Percentiles rank a stretch among this genome's conserved stretches.
phyloP scores from a whole-genome alignment of 2,888 invertebrate genomes.

The Drosophila quasianomalipes region DNA sequence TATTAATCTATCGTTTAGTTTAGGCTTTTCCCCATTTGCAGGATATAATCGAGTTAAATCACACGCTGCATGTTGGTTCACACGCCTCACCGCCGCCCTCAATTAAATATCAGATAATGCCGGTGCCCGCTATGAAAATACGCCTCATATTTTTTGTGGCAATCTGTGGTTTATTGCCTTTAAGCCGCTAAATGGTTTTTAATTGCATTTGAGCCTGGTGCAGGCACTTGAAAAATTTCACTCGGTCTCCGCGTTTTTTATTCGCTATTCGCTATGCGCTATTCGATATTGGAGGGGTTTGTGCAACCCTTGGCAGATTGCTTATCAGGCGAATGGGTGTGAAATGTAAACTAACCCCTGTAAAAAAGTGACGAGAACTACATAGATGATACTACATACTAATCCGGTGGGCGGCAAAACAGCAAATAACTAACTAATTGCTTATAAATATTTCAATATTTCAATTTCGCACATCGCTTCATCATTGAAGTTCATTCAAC shows the following conservation, averaged over 20 bases:
- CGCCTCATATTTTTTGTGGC: slow-evolving; percentile 38
- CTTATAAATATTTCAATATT: background rate
- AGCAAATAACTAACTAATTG: slow-evolving; percentile 5
- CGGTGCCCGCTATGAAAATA: slow-evolving; percentile 33
- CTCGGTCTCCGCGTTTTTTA: slow-evolving; percentile 35
- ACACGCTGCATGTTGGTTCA: slow-evolving; percentile 36
- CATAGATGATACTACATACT: background rate
- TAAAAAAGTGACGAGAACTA: slow-evolving; percentile 11
- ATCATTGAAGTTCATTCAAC: slow-evolving; percentile 59
- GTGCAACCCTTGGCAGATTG: slow-evolving; percentile 68
- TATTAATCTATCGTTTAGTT: background rate
- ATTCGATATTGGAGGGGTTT: slow-evolving; percentile 9
- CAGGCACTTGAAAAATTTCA: slow-evolving; percentile 63
- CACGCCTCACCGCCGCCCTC: slow-evolving; percentile 39
- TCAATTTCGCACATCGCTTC: background rate
- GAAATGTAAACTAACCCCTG: slow-evolving; percentile 47
- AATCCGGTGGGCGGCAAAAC: slow-evolving; percentile 12
- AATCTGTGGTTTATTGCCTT: slow-evolving; percentile 57
- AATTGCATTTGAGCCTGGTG: slow-evolving; percentile 64
- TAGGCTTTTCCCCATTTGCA: background rate
- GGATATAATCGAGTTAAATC: slow-evolving; percentile 30
- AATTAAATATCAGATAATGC: slow-evolving; percentile 45
- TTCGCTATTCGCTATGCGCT: slow-evolving; percentile 26
- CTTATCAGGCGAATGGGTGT: slow-evolving; percentile 53
- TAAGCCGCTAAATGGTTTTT: slow-evolving; percentile 76